Percentiles rank a stretch among this genome's conserved stretches.
Evolutionary conservation across 1,140 invertebrate genomes (phyloP).

Genomic region (Sipha flava): DNA sequence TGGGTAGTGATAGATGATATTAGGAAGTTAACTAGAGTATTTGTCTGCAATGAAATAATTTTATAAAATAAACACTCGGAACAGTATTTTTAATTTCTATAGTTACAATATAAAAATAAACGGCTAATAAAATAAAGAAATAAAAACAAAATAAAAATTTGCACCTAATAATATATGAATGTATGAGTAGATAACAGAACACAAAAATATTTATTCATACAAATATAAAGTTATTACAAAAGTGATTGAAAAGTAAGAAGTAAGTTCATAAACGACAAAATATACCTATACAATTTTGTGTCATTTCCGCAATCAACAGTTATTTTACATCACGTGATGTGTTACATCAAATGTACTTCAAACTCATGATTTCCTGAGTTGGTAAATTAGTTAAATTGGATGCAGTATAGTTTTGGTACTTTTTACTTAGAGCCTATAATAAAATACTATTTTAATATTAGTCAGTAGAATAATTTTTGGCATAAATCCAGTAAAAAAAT

Average conservation of each 20-base stretch:
- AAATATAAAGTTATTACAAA: too few species aligned
- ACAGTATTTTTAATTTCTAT: too few species aligned
- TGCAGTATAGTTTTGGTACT: slow-evolving; percentile 8
- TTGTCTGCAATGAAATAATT: too few species aligned
- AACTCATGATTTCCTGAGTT: slow-evolving; percentile 14
- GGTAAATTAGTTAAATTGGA: slow-evolving; percentile 18
- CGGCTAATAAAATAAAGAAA: too few species aligned
- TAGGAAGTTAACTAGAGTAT: too few species aligned
- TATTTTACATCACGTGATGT: neutral
- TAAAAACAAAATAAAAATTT: too few species aligned
- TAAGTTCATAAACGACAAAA: neutral
- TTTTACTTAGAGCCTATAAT: slow-evolving; percentile 2
- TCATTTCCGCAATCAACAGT: neutral
- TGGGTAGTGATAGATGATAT: too few species aligned
- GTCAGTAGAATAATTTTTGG: neutral
- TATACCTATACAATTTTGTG: neutral
- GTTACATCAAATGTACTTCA: neutral
- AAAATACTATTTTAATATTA: neutral
- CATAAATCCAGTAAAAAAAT: neutral
- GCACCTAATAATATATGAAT: too few species aligned
- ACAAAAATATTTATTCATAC: too few species aligned
- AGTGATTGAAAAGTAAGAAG: neutral
- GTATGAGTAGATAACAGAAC: too few species aligned
- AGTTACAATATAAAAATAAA: too few species aligned
- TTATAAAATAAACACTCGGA: too few species aligned